These are phyloP conservation scores for Brachyistius frenatus DNA, from an alignment of 2,113 vertebrate species.

Conservation along the genomic window DNA sequence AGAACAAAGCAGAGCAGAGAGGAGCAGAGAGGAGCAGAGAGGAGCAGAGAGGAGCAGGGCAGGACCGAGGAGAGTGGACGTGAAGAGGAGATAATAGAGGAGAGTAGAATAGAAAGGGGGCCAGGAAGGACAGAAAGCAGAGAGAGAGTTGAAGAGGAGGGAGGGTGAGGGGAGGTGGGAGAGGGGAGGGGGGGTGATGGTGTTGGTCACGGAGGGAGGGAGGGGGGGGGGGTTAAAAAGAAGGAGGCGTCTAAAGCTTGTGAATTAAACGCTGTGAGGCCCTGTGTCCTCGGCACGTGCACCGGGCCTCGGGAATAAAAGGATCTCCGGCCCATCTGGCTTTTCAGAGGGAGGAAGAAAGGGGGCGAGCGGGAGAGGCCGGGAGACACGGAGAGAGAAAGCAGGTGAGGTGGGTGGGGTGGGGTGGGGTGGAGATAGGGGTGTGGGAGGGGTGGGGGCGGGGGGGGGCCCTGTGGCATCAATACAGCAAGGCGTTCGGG, in stretches of 20 bases:
- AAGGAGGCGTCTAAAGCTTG: slow-evolving; percentile 71
- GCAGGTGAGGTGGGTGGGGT: slow-evolving; percentile 2
- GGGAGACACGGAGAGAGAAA: background rate
- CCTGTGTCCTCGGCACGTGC: slow-evolving; percentile 84
- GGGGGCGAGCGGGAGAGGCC: slow-evolving; percentile 7
- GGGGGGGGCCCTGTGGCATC: background rate
- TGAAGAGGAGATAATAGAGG: slow-evolving; percentile 56
- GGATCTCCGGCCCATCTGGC: slow-evolving; percentile 79
- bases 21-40: background rate
- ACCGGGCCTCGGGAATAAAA: slow-evolving; percentile 74
- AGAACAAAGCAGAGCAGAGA: background rate
- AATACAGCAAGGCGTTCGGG: slow-evolving; percentile 30
- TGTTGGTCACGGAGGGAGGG: slow-evolving; percentile 56
- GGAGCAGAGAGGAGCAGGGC: slow-evolving; percentile 5
- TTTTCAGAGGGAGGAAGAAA: slow-evolving; percentile 47
- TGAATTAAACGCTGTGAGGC: slow-evolving; percentile 83
- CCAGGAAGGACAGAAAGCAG: slow-evolving; percentile 27
- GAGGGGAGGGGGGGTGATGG: slow-evolving; percentile 30
- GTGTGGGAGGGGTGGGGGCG: background rate
- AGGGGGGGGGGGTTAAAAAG: slow-evolving; percentile 58
- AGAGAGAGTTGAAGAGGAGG: slow-evolving; percentile 33
- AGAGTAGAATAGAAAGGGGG: slow-evolving; percentile 40
- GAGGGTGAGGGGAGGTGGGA: background rate
- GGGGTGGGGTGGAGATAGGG: background rate
- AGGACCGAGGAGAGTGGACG: slow-evolving; percentile 1